Evolutionary conservation across 2,797 vertebrate species (phyloP).

Genomic region (Poeciliopsis gracilis): DNA sequence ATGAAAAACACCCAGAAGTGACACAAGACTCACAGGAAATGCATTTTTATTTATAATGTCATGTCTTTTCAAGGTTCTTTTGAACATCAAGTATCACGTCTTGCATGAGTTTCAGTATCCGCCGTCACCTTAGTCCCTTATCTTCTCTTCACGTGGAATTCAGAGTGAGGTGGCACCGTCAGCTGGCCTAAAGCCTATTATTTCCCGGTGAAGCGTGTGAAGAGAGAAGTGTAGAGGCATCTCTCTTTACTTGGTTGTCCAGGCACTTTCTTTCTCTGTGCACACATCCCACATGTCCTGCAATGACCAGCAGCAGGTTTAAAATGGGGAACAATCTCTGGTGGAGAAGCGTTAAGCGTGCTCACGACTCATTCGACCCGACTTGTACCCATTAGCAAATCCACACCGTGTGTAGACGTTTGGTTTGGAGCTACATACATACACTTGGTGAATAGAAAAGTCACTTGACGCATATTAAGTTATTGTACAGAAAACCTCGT

Average conservation of each 20-base stretch:
- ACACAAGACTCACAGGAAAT: constrained; percentile 51
- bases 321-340: constrained; percentile 39
- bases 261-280: constrained; percentile 52
- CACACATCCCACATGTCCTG: constrained; percentile 70
- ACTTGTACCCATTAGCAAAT: constrained; percentile 51
- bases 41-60: constrained; percentile 65
- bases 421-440: constrained; percentile 59
- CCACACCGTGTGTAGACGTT: constrained; percentile 41
- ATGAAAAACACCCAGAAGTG: not conserved
- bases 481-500: not conserved
- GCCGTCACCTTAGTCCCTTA: constrained; percentile 39
- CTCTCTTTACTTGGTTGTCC: constrained; percentile 46
- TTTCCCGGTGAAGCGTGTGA: constrained; percentile 63
- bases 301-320: constrained; percentile 70
- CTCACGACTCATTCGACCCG: constrained; percentile 17
- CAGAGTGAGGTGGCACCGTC: constrained; percentile 65
- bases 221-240: constrained; percentile 54
- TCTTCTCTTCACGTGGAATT: constrained; percentile 64
- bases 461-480: not conserved
- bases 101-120: constrained; percentile 66
- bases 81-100: constrained; percentile 70
- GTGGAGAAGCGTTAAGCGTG: constrained; percentile 37
- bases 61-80: constrained; percentile 47
- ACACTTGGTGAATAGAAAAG: not conserved
- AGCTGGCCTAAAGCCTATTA: constrained; percentile 68